A percentile compares a stretch with the other conserved stretches of the same genome.
phyloP scores from a whole-genome alignment of 2,888 invertebrate species.

The Sisyra terminalis region DNA sequence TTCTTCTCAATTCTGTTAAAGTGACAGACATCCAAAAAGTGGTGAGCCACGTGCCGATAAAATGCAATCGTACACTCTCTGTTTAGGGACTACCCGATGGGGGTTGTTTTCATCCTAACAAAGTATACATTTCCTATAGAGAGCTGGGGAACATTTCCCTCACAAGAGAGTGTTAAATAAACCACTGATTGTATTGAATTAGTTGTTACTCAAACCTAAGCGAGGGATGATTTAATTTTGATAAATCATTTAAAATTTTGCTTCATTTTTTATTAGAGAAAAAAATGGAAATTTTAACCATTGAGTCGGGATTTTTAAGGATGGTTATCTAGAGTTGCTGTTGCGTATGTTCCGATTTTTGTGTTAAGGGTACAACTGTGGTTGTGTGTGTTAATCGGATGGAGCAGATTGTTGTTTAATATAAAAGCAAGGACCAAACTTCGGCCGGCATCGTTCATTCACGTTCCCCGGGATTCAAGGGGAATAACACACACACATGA shows the following conservation, averaged over 20 bases:
- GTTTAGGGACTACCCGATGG: too few relatives aligned
- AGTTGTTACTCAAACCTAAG: neutral
- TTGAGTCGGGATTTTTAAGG: too few relatives aligned
- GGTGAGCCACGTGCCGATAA: too few relatives aligned
- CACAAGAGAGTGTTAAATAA: constrained; percentile 5
- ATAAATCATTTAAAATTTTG: too few relatives aligned
- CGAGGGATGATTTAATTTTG: too few relatives aligned
- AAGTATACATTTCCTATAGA: constrained; percentile 6
- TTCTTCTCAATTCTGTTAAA: too few relatives aligned
- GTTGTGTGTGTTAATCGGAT: neutral
- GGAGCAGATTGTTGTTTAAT: neutral
- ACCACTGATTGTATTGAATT: constrained; percentile 9
- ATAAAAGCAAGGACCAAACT: neutral
- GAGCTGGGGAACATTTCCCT: neutral
- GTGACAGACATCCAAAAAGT: too few relatives aligned
- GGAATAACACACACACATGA: constrained; percentile 14
- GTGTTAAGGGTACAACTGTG: neutral
- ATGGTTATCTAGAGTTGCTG: too few relatives aligned
- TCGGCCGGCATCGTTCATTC: neutral
- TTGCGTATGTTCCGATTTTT: neutral
- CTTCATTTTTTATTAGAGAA: too few relatives aligned
- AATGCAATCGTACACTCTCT: too few relatives aligned
- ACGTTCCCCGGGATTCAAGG: neutral
- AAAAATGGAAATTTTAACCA: too few relatives aligned
- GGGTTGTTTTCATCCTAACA: constrained; percentile 1